Evolutionary conservation across 2,797 vertebrate species (phyloP).

Genomic region (Hyperoplus immaculatus): DNA sequence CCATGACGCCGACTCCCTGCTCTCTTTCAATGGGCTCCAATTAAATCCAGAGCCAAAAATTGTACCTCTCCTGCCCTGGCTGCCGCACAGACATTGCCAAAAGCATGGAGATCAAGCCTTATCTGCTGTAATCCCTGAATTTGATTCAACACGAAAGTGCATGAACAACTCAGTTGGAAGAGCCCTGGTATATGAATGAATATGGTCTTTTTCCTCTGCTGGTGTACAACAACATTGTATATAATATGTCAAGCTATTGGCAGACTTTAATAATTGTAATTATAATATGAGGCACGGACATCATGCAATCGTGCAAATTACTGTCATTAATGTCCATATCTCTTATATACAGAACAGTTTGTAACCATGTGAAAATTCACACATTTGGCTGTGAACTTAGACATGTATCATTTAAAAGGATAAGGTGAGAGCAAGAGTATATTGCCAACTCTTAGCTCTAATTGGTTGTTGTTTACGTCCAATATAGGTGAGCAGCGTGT

Average conservation of each 20-base stretch:
- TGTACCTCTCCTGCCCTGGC: slow-evolving; percentile 33
- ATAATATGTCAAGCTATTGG: slow-evolving; percentile 8
- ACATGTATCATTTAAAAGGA: background rate
- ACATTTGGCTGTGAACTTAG: background rate
- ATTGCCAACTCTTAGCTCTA: background rate
- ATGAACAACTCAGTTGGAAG: slow-evolving; percentile 33
- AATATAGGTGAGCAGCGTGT: background rate
- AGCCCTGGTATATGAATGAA: slow-evolving; percentile 36
- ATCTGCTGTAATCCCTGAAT: slow-evolving; percentile 72
- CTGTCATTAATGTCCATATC: slow-evolving; percentile 41
- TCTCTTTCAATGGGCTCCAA: slow-evolving; percentile 66
- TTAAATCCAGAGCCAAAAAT: slow-evolving; percentile 64
- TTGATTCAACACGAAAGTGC: slow-evolving; percentile 56
- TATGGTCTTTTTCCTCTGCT: slow-evolving; percentile 8
- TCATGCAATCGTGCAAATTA: slow-evolving; percentile 38
- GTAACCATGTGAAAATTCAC: background rate
- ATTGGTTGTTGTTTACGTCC: background rate
- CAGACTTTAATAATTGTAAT: slow-evolving; percentile 68
- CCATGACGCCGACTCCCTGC: slow-evolving; percentile 55
- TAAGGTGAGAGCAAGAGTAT: background rate
- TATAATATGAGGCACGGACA: slow-evolving; percentile 51
- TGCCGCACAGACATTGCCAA: slow-evolving; percentile 48
- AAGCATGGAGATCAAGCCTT: slow-evolving; percentile 61
- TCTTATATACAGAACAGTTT: slow-evolving; percentile 3
- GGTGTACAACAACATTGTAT: slow-evolving; percentile 8